Conservation (phyloP, 2,113 vertebrate species). For the Hucho hucho region DNA sequence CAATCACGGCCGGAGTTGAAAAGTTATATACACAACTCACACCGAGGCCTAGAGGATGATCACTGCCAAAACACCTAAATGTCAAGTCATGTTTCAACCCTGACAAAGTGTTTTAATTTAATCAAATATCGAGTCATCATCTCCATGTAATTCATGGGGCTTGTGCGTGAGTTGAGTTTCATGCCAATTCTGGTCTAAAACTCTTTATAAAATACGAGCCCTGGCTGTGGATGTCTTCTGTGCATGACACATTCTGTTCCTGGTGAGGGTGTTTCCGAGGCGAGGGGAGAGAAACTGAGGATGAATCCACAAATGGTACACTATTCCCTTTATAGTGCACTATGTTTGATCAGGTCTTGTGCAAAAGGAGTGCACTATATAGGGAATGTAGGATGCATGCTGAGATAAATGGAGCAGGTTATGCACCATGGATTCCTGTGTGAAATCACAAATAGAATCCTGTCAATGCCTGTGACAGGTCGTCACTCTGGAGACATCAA, state of each 20-base stretch:
- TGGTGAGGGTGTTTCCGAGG: background rate
- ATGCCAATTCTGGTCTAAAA: too few relatives aligned
- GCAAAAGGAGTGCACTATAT: too few relatives aligned
- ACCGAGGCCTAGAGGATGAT: constrained; percentile 25
- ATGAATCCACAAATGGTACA: too few relatives aligned
- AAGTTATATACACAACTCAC: constrained; percentile 35
- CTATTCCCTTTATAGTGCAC: too few relatives aligned
- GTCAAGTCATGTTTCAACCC: background rate
- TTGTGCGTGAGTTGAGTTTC: too few relatives aligned
- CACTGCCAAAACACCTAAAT: constrained; percentile 2
- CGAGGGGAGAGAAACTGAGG: background rate
- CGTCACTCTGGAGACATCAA: constrained; percentile 31
- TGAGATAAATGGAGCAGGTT: constrained; percentile 8
- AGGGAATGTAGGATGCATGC: too few relatives aligned
- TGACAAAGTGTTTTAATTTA: constrained; percentile 2
- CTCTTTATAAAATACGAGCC: too few relatives aligned
- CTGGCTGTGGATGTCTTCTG: background rate
- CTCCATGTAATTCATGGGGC: too few relatives aligned
- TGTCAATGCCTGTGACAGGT: constrained; percentile 12
- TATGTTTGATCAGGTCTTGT: too few relatives aligned
- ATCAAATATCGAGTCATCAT: background rate
- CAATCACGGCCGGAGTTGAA: constrained; percentile 17
- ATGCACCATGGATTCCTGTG: constrained; percentile 9
- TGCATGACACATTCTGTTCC: background rate
- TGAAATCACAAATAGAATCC: constrained; percentile 30